Evolutionary conservation across 2,888 invertebrate species (phyloP).

Genomic region (Frankliniella fusca): DNA sequence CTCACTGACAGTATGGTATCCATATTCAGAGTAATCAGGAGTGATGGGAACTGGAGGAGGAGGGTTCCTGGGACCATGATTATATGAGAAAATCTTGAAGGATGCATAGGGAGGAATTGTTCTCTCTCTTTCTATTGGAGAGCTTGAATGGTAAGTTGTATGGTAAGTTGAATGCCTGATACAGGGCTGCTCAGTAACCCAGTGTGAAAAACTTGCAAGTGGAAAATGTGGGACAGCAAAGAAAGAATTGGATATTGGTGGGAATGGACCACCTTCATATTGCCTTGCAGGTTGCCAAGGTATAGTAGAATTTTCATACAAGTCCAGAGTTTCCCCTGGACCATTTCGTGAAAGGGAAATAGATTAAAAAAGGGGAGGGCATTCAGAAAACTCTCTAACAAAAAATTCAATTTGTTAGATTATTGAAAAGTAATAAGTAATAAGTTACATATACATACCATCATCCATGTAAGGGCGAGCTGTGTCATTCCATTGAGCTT

Average conservation of each 20-base stretch:
- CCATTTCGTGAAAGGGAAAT: background rate
- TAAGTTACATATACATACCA: slow-evolving; percentile 36
- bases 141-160: background rate
- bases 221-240: background rate
- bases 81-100: background rate
- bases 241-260: background rate
- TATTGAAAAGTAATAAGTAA: background rate
- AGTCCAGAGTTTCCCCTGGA: background rate
- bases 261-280: background rate
- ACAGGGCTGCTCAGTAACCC: background rate
- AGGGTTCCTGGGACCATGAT: background rate
- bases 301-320: background rate
- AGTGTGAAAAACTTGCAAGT: background rate
- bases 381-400: background rate
- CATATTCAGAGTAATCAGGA: background rate
- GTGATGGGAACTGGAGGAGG: background rate
- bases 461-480: slow-evolving; percentile 51
- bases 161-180: background rate
- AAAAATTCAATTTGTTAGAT: too few species aligned
- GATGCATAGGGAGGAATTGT: background rate
- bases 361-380: background rate
- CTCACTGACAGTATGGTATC: slow-evolving; percentile 1
- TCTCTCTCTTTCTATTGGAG: background rate
- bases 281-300: background rate
- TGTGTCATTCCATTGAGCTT: slow-evolving; percentile 92